These are phyloP conservation scores for Sinonovacula constricta DNA, from an alignment of 1,140 invertebrate species.

Conservation along the genomic window DNA sequence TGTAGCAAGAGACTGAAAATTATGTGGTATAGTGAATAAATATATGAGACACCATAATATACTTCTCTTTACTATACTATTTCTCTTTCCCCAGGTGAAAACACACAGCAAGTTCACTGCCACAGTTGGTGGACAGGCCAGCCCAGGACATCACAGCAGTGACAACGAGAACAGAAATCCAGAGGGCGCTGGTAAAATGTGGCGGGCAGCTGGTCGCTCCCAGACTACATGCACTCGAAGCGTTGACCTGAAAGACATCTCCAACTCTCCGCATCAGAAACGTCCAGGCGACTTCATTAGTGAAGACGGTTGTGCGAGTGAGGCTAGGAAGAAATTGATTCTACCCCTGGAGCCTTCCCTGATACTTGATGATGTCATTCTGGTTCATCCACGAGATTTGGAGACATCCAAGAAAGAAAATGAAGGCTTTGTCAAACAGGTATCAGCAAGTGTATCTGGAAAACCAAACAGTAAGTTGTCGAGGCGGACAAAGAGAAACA, in stretches of 20 bases:
- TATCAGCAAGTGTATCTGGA: too few relatives aligned
- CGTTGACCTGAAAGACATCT: constrained; percentile 42
- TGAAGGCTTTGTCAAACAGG: too few relatives aligned
- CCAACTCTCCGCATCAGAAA: constrained; percentile 25
- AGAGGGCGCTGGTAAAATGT: not conserved
- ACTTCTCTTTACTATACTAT: too few relatives aligned
- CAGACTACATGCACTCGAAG: not conserved
- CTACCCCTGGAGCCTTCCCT: constrained; percentile 42
- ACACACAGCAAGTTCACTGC: constrained; percentile 36
- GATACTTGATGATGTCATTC: not conserved
- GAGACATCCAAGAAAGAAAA: not conserved
- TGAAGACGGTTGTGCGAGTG: not conserved
- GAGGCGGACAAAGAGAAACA: not conserved
- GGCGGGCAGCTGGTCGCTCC: not conserved
- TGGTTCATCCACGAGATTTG: not conserved
- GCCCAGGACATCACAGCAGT: too few relatives aligned
- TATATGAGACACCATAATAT: too few relatives aligned
- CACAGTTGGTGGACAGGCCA: constrained; percentile 5
- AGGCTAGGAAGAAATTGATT: constrained; percentile 31
- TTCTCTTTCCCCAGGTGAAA: constrained; percentile 22
- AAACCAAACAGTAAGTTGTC: constrained; percentile 21
- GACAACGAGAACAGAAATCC: constrained; percentile 42
- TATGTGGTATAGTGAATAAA: too few relatives aligned
- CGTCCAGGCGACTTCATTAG: not conserved
- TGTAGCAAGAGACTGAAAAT: too few relatives aligned